Conservation (phyloP, 2,113 vertebrate genomes). For the Coreoperca whiteheadi region DNA sequence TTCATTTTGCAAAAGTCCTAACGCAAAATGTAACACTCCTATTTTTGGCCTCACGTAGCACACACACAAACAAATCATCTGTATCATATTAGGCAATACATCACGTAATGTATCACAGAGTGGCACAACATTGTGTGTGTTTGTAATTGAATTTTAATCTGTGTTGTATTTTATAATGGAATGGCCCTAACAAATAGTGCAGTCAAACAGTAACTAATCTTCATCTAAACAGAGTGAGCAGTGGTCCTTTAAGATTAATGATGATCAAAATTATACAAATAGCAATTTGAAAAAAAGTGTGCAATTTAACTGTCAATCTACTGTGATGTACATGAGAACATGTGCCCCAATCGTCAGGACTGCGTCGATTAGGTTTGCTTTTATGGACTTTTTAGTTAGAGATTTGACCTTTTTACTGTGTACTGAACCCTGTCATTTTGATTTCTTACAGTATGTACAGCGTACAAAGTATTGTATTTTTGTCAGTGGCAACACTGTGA, state of each 20-base stretch:
- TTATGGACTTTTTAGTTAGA: too few species aligned
- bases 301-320: too few species aligned
- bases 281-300: too few species aligned
- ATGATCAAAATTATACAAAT: not conserved
- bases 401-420: too few species aligned
- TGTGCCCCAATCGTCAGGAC: too few species aligned
- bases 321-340: too few species aligned
- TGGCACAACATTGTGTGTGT: not conserved
- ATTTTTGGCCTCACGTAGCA: not conserved
- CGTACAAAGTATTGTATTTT: too few species aligned
- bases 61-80: not conserved
- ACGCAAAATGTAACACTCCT: not conserved
- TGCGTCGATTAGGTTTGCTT: too few species aligned
- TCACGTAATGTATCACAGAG: not conserved
- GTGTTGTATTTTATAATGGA: not conserved
- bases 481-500: too few species aligned
- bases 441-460: too few species aligned
- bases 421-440: too few species aligned
- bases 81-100: too few species aligned
- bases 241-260: not conserved
- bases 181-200: not conserved
- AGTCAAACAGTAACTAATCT: not conserved
- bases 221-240: not conserved
- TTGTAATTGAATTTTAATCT: not conserved
- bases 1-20: not conserved